phyloP scores from a whole-genome alignment of 2,888 invertebrate species.

The Torymus auratus region DNA sequence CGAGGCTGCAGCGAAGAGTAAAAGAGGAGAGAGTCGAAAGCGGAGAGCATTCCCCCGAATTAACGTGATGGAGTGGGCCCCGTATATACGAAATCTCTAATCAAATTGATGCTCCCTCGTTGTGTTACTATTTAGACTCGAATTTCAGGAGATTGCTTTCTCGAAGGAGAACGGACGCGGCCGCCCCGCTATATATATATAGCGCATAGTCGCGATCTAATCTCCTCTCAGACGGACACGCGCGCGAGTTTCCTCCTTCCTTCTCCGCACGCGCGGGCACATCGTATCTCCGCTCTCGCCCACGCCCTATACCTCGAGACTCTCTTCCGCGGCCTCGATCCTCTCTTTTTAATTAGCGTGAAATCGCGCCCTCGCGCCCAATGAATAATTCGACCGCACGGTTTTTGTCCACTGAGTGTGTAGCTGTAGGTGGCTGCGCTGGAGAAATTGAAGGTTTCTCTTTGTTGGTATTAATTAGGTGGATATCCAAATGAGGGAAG shows the following conservation, averaged over 20 bases:
- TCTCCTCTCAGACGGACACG: conserved; percentile 48
- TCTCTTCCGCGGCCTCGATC: neutral
- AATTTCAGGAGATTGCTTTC: conserved; percentile 57
- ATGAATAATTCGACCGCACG: too few species aligned
- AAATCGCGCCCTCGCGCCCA: neutral
- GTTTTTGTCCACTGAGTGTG: too few species aligned
- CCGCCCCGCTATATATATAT: neutral
- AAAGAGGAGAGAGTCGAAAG: conserved; percentile 3
- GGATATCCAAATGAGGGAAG: too few species aligned
- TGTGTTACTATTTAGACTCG: conserved; percentile 54
- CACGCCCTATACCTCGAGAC: conserved; percentile 34
- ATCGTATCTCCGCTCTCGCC: conserved; percentile 33
- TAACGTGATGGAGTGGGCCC: conserved; percentile 49
- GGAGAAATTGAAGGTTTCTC: too few species aligned
- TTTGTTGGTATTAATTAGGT: too few species aligned
- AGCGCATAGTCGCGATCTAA: conserved; percentile 40
- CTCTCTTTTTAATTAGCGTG: conserved; percentile 45
- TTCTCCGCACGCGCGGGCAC: conserved; percentile 24
- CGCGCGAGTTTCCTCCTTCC: conserved; percentile 9
- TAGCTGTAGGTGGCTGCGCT: too few species aligned
- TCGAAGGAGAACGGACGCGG: conserved; percentile 28
- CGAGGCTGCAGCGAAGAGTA: neutral
- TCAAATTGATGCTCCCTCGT: conserved; percentile 57
- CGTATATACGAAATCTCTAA: conserved; percentile 54
- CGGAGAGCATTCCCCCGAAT: conserved; percentile 38